Base-by-base conservation (phyloP, 2,888 invertebrate genomes). In the Philonicus albiceps region DNA sequence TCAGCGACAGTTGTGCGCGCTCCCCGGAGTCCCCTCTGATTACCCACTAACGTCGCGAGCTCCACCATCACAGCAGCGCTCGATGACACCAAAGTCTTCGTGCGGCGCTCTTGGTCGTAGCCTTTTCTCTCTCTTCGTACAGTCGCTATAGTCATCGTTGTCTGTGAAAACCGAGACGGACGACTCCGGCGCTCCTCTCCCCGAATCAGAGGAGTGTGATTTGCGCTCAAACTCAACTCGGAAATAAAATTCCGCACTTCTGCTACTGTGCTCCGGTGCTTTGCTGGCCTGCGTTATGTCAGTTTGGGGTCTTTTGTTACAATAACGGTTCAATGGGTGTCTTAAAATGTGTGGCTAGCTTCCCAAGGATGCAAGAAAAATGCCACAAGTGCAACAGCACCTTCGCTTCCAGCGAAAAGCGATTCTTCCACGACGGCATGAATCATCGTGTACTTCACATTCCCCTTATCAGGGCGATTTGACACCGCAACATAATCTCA, bases 281-380 rank as follows among this genome's bases (percentile, higher is more conserved):
- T 78, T 53, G 78, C 78, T 78, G 78, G 78, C 81, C 81, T 81
- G 64, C 78, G 81, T 81, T 64, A 81, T 81, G 81, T 81, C 81
- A 81, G 55, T 81, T 31, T 11, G 49, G 49, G 16, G 22, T 76
- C 64, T 37, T 43, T 81, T 34, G 19, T 55, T 81, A 13, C 55
- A 64, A 53, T 81, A 81, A 55, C 81, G 37, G 81, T 81, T 55
- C 64, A 81, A 8, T 31, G 22, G 49, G 31, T 37, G 27, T 37
- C 81, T 31, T 16, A 43, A 43, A 73, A 84, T 43, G 84, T 43
- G 73, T 43, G 84, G n/a, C 84, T 73, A 43, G 30, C 84, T 72
- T 27, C 64, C 27, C 22, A 64, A 22, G 64, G 22, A 64, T 64
- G 64, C 11, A 27, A 22, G 37, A 27, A 19, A 64, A 19, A 64